Evolutionary conservation across 53 echinoderm and acorn worm species (phyloP), one percentile per base, ranked within the genome.

Genomic region (Holothuria leucospilota): DNA sequence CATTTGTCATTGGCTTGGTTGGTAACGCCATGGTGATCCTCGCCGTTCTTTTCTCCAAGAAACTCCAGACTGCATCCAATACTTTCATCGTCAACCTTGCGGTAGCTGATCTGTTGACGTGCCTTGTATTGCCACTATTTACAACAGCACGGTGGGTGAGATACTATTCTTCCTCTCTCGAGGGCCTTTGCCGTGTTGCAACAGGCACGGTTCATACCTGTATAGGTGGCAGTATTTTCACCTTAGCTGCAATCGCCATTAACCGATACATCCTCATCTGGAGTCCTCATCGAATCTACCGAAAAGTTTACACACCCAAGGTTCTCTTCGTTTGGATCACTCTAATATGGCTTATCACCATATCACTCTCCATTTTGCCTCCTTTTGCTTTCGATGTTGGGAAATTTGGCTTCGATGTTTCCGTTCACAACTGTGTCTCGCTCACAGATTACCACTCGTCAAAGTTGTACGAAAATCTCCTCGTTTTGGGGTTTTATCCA

Each of bases 341-440:
- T 16, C 49, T n/a, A 7, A 20, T 78, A 26, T 78, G 78, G 78
- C 24, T 78, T 16, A 58, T 78, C 15, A 16, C 59, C 16, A 49
- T 42, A 21, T 75, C 41, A 20, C 27, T 59, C 51, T 52, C 51
- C 8, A 78, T 78, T 23, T 26, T 78, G 13, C 78, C 78, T 10
- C 58, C 78, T 14, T 20, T 78, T 29, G 78, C 16, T 5, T 78
- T 78, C 59, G 78, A 58, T 29, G 78, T 78, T 24, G 78, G 78
- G 20, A 53, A 29, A 59, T 18, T 78, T 12, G 78, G 78, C 6
- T 78, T 78, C 27, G 78, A 78, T 59, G 27, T 18, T 8, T 46
- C 46, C 0, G 64, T 63, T 23, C 64, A 63, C 6, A 23, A 2
- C 5, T 63, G 64, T 12, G 64, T 63, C 64, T 63, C 64, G 3